Base-by-base conservation (phyloP, 2,113 vertebrate genomes). In the Prietella phreatophila region DNA sequence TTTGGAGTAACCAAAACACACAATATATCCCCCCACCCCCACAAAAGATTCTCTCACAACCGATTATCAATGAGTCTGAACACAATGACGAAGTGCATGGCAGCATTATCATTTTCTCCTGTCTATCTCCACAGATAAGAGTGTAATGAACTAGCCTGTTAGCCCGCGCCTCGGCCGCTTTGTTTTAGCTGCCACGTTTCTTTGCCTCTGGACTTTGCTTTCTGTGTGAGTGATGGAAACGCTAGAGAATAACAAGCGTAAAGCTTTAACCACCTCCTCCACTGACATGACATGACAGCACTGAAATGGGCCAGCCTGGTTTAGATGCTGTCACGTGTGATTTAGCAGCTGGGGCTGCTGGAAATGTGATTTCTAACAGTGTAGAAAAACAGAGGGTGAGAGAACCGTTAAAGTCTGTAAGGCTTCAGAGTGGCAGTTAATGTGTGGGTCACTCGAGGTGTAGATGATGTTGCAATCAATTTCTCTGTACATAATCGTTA, bases 61-160 rank as follows among this genome's bases (percentile, higher is more conserved):
- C 75, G 73, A 58, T 63, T 71, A 88, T 25, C 90, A 86, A 55
- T 3, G 36, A 82, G 60, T 39, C 36, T 58, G 25, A 50, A 47
- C 76, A 88, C 92, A 92, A 91, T 91, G 30, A 89, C 91, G 90
- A 91, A 92, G 25, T 92, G 88, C 92, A 92, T 91, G 92, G 90
- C 90, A 90, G 90, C 92, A 93, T 93, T 95, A 93, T 94, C 91
- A 87, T 91, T 93, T 56, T 58, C 30, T 93, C 92, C 93, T 92
- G 93, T 93, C 93, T 93, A 94, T 95, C 94, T 94, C 81, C 91
- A 88, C 87, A 94, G 94, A 93, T 90, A 86, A 88, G 92, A 92
- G n/a, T 90, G 89, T 93, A 94, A 95, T 93, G 93, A 95, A 93
- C 93, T 87, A 91, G 93, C 78, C 86, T 13, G 82, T 84, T 84